Base-by-base conservation (phyloP, 2,888 invertebrate species). In the Orchesella flavescens region DNA sequence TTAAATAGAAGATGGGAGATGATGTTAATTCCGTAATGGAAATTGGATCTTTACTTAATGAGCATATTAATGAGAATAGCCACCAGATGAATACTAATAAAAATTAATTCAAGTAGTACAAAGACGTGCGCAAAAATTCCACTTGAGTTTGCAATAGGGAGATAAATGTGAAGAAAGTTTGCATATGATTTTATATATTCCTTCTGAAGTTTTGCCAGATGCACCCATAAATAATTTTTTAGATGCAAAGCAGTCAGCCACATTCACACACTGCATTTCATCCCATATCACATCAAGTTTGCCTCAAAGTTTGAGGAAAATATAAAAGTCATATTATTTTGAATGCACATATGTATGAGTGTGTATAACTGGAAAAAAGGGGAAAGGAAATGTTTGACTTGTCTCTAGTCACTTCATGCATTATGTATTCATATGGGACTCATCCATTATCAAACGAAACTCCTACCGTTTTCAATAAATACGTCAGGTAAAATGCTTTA, bases 381-480 rank as follows among this genome's bases (percentile, higher is more conserved):
- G 66, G 57, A 76, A 76, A 68, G 66, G 57, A 76, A 76, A 68
- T 57, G 21, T 68, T 66, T 68, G 76, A 76, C 68, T 76, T 76
- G 19, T 44, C 49, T 57, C 49, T 23, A 66, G 65, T 46, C 21
- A 61, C 57, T 65, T 57, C 61, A 63, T 61, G 61, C 43, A 55
- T 76, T 76, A 57, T 76, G 66, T 68, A 76, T 76, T 76, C 77
- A 63, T 72, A 65, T 79, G 79, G 79, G 79, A 72, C 72, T 55
- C 72, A 79, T 79, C 72, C 72, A 79, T 79, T 79, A 71, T 72
- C 71, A 79, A 78, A 43, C 19, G 72, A 72, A 79, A 79, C 79
- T 79, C 79, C 79, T 79, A 79, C 79, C 72, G 79, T 72, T 79
- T 79, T 65, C 79, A 79, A 71, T 79, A 79, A 79, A 79, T 79